Evolutionary conservation across 2,797 vertebrate genomes (phyloP), one percentile per base, ranked within the genome.

Genomic region (Distichodus sexfasciatus): DNA sequence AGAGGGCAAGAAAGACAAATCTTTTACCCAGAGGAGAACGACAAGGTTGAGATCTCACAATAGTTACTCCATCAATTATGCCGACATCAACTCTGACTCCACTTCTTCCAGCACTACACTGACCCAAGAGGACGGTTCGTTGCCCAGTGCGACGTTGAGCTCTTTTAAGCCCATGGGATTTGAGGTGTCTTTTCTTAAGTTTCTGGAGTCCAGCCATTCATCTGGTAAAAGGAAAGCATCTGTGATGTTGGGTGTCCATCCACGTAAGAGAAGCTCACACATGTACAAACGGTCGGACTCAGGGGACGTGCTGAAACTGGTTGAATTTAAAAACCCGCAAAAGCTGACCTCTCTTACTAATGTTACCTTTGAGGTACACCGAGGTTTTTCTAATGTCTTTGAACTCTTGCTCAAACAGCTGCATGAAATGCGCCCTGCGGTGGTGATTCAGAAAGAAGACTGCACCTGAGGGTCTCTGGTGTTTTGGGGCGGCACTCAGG

Each of bases 141-240:
- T 95, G 33, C 88, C 89, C 0, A 83, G 84, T 33, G 89, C 92
- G 0, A 89, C 92, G 0, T 89, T 97, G 84, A 91, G 93, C 76
- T 92, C 96, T 0, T 99, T 99, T 73, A 99, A 96, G 71, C 97
- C 97, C 0, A 96, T 98, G 94, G 97, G 97, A 26, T 99, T 99
- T 76, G 96, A 99, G 86, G 93, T 94, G 60, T 98, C 97, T 0
- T 99, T 99, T 84, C 87, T 98, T 44, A 94, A 98, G 75, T 99
- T 98, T 77, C 87, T 99, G n/a, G 94, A 97, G 79, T 94, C 95
- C 7, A 94, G 91, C 57, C 91, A 94, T 57, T 91, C 94, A 47
- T 87, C 92, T 38, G 55, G 24, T 2, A 76, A 74, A 55, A 72
- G 60, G 19, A 79, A 65, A 29, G 64, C 63, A 0, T n/a, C 48